phyloP scores from a whole-genome alignment of 2,113 vertebrate genomes.

The Peromyscus californicus region DNA sequence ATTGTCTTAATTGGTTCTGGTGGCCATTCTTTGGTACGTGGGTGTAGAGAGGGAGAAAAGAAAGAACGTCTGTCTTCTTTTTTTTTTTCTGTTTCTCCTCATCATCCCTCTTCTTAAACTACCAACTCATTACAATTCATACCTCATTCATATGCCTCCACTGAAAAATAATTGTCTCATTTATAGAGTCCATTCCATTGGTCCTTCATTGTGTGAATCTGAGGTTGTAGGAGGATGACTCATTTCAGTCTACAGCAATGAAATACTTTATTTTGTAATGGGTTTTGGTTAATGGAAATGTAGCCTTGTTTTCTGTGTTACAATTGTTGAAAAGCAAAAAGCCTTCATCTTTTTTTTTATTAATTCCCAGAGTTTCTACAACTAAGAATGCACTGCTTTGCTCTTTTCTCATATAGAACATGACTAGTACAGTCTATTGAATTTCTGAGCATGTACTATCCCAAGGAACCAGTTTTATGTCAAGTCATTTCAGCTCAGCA shows the following conservation, averaged over 20 bases:
- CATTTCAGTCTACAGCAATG: neutral
- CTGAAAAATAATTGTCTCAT: neutral
- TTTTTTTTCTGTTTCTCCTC: neutral
- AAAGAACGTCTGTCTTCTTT: neutral
- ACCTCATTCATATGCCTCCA: neutral
- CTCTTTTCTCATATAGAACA: neutral
- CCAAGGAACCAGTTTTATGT: neutral
- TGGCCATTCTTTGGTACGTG: neutral
- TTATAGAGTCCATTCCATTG: neutral
- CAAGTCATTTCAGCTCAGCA: conserved; percentile 57
- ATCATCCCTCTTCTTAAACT: neutral
- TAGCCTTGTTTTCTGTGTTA: neutral
- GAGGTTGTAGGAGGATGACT: rapidly evolving
- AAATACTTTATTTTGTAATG: neutral
- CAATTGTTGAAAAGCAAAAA: neutral
- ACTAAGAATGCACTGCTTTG: neutral
- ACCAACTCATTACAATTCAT: neutral
- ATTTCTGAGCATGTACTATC: neutral
- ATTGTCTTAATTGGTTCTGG: neutral
- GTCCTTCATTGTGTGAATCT: neutral
- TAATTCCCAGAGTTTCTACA: neutral
- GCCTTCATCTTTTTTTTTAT: neutral
- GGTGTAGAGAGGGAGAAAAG: neutral
- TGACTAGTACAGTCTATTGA: neutral
- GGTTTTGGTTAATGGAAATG: neutral